Evolutionary conservation across 2,797 vertebrate genomes (phyloP).

Genomic region (Eulemur mongoz): DNA sequence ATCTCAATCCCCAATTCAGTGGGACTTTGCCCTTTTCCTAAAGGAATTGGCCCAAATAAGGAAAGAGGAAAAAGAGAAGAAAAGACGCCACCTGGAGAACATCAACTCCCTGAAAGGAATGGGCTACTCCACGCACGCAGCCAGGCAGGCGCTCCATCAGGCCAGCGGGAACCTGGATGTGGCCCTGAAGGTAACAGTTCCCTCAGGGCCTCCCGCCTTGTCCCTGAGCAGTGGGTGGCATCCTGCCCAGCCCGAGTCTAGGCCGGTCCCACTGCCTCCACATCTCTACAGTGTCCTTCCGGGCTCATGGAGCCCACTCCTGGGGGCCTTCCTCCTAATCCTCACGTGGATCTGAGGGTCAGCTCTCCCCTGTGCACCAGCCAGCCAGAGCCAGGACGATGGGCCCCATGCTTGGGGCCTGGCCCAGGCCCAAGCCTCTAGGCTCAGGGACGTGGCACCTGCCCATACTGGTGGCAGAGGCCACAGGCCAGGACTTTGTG

Average conservation of each 20-base stretch:
- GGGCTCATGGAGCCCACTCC: accelerated
- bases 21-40: conserved; percentile 19
- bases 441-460: accelerated
- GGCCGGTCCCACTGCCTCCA: accelerated
- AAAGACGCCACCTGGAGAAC: conserved; percentile 84
- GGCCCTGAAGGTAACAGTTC: conserved; percentile 87
- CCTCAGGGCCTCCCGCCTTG: accelerated
- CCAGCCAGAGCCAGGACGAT: accelerated
- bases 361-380: neutral
- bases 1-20: neutral
- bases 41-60: conserved; percentile 92
- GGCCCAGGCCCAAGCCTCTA: neutral
- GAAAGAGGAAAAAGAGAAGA: conserved; percentile 89
- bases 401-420: no score
- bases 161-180: conserved; percentile 88
- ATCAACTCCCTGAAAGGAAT: conserved; percentile 88
- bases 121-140: conserved; percentile 90
- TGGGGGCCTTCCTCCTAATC: neutral
- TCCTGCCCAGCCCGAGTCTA: neutral
- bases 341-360: neutral
- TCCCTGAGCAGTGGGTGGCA: neutral
- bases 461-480: neutral
- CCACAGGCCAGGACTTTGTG: neutral
- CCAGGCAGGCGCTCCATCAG: conserved; percentile 88
- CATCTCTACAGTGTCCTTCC: neutral